Conservation (phyloP, 2,888 invertebrate genomes). For the Apodemia zela region DNA sequence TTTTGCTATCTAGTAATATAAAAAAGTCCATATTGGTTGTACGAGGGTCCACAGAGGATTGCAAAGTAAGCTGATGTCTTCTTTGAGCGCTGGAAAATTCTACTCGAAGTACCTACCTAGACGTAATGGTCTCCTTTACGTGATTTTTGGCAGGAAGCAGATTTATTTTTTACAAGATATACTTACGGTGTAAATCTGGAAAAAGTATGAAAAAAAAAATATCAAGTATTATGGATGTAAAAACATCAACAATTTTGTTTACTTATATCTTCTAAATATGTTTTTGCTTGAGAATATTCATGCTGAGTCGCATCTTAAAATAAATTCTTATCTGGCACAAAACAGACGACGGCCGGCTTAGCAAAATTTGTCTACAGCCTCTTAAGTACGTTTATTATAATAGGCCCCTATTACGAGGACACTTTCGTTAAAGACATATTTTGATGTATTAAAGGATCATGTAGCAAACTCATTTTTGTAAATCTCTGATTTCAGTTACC, state of each 20-base stretch:
- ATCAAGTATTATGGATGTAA: too few relatives aligned
- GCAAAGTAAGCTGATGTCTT: too few relatives aligned
- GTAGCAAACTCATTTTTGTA: neutral
- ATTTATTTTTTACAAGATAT: too few relatives aligned
- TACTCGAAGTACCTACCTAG: too few relatives aligned
- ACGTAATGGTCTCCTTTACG: too few relatives aligned
- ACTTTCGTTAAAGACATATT: neutral
- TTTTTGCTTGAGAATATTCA: constrained; percentile 1
- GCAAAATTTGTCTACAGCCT: constrained; percentile 5
- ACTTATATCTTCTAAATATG: neutral
- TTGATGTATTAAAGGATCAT: neutral
- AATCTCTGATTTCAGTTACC: neutral
- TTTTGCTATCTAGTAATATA: too few relatives aligned
- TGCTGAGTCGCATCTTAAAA: neutral
- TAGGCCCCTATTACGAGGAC: neutral
- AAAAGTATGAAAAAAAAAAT: too few relatives aligned
- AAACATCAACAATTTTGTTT: neutral
- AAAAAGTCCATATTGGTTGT: too few relatives aligned
- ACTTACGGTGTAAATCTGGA: too few relatives aligned
- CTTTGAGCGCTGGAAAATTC: too few relatives aligned
- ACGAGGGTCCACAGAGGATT: too few relatives aligned
- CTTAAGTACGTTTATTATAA: constrained; percentile 10
- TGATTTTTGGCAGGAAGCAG: too few relatives aligned
- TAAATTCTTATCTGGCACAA: constrained; percentile 11
- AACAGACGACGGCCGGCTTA: constrained; percentile 12